These are phyloP conservation scores for Phrynocephalus guinanensis DNA, from an alignment of 2,797 vertebrate species.

Conservation along the genomic window DNA sequence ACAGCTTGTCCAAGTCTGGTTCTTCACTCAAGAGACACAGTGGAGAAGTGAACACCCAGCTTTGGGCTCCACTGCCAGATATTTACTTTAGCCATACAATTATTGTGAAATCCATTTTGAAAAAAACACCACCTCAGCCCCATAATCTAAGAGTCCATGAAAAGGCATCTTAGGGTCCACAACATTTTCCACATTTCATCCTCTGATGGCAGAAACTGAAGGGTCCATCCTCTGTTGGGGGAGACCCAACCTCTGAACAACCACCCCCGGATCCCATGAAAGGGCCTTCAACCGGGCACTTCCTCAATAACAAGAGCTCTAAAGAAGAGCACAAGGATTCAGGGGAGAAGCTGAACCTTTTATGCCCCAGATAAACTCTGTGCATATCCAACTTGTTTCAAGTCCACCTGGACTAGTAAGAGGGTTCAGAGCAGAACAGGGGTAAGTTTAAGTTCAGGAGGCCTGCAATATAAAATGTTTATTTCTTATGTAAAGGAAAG, in stretches of 20 bases:
- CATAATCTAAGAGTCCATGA: not conserved
- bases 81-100: not conserved
- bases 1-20: no score
- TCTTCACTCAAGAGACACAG: no score
- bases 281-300: not conserved
- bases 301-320: not conserved
- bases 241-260: not conserved
- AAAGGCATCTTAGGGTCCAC: not conserved
- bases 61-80: no score
- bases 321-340: not conserved
- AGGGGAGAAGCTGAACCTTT: not conserved
- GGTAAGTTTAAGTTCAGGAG: not conserved
- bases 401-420: not conserved
- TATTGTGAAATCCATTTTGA: conserved; percentile 7
- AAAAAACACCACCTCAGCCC: not conserved
- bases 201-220: not conserved
- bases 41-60: no score
- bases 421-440: not conserved
- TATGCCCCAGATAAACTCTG: not conserved
- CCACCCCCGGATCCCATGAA: not conserved
- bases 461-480: not conserved
- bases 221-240: no score
- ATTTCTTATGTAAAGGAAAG: not conserved
- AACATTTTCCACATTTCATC: not conserved
- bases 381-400: not conserved